Conservation (phyloP, 1,140 invertebrate species). For the Panagrolaimus sp. region DNA sequence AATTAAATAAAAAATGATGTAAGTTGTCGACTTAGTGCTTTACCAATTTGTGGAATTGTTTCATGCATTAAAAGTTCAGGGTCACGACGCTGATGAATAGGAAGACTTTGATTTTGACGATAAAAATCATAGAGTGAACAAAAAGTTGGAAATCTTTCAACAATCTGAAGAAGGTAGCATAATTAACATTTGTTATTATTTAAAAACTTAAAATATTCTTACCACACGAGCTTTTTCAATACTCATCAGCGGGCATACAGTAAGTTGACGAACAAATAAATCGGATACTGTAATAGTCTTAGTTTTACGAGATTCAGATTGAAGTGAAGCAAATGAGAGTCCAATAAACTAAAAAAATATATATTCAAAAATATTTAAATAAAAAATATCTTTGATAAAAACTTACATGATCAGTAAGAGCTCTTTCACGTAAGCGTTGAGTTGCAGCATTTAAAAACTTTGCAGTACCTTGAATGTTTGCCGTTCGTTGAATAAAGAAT, state of each 20-base stretch:
- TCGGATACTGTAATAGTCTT: conserved; percentile 27
- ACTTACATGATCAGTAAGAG: conserved; percentile 33
- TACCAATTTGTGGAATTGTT: conserved; percentile 6
- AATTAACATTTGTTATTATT: too few relatives aligned
- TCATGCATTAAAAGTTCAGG: neutral
- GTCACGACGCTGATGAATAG: neutral
- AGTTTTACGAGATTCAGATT: conserved; percentile 38
- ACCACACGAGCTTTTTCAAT: conserved; percentile 26
- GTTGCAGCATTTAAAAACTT: conserved; percentile 41
- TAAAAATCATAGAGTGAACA: conserved; percentile 38
- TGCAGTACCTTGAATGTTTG: conserved; percentile 38
- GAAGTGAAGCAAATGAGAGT: conserved; percentile 36
- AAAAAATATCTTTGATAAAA: neutral
- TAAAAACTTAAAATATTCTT: too few relatives aligned
- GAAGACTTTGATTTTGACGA: neutral
- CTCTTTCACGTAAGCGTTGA: conserved; percentile 25
- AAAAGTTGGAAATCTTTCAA: conserved; percentile 36
- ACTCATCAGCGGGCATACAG: conserved; percentile 44
- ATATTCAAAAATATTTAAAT: neutral
- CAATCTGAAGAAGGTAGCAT: too few relatives aligned
- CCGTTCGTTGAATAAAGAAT: conserved; percentile 45
- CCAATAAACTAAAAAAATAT: conserved; percentile 38
- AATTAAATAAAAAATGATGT: neutral
- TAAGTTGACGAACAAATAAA: conserved; percentile 45
- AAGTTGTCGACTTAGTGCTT: neutral